Evolutionary conservation across 2,113 vertebrate species (phyloP).

Genomic region (Martes martes): DNA sequence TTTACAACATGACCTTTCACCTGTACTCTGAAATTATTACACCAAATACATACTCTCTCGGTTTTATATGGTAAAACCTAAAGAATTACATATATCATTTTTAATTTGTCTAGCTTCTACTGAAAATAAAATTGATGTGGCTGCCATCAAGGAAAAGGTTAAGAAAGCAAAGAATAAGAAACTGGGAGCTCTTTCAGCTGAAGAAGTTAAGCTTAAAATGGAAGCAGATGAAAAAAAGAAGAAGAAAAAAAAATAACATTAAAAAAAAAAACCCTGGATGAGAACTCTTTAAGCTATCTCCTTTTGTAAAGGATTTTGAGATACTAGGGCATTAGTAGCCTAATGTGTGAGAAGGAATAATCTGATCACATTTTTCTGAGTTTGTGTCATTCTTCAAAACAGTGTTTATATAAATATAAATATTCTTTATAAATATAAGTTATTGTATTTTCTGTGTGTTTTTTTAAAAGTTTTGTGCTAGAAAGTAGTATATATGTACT

Average conservation of each 20-base stretch:
- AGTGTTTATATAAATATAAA: background rate
- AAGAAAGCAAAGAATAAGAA: constrained; percentile 95
- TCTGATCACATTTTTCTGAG: background rate
- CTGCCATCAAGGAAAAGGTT: constrained; percentile 93
- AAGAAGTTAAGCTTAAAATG: constrained; percentile 82
- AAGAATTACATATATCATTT: constrained; percentile 5
- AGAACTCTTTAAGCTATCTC: constrained; percentile 21
- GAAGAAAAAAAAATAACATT: constrained; percentile 81
- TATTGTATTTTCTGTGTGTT: background rate
- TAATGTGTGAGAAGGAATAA: background rate
- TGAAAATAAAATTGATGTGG: constrained; percentile 92
- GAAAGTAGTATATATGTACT: background rate
- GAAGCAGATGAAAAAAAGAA: constrained; percentile 85
- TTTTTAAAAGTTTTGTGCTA: constrained; percentile 2
- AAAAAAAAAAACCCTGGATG: background rate
- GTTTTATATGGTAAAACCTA: background rate
- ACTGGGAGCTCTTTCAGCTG: constrained; percentile 91
- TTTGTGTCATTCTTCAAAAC: background rate
- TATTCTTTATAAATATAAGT: constrained; percentile 16
- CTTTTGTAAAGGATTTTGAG: constrained; percentile 74
- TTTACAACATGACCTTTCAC: background rate
- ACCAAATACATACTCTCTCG: background rate
- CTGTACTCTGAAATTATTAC: constrained; percentile 21
- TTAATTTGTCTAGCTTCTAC: constrained; percentile 80
- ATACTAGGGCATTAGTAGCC: background rate